Percentiles rank a stretch among this genome's conserved stretches.
Conservation (phyloP, 2,797 vertebrate species). For the Iguana delicatissima region DNA sequence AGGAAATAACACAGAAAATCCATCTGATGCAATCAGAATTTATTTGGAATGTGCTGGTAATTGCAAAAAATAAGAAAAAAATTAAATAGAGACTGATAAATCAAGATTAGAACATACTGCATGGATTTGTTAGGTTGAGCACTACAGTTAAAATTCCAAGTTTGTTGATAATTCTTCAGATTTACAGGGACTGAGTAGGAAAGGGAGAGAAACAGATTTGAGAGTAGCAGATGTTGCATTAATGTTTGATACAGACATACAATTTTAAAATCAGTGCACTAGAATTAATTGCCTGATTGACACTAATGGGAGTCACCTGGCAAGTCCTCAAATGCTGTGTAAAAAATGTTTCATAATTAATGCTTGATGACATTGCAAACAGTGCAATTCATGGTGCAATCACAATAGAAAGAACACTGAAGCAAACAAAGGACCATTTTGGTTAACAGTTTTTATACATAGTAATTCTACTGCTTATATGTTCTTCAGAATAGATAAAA, state of each 20-base stretch:
- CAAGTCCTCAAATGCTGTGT: conserved; percentile 9
- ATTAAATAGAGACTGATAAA: neutral
- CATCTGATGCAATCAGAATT: neutral
- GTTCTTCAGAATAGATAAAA: neutral
- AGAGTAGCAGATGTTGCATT: conserved; percentile 5
- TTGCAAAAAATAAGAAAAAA: neutral
- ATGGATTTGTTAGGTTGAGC: neutral
- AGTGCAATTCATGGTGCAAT: neutral
- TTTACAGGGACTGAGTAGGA: neutral
- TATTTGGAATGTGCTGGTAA: neutral
- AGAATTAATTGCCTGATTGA: conserved; percentile 21
- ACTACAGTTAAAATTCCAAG: conserved; percentile 5
- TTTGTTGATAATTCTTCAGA: neutral
- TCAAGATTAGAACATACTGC: neutral
- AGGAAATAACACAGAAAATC: neutral
- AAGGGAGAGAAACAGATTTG: neutral
- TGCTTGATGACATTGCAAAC: neutral
- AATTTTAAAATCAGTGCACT: neutral
- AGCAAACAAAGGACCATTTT: conserved; percentile 3
- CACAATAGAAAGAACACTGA: neutral
- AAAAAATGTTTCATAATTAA: conserved; percentile 34
- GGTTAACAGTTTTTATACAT: neutral
- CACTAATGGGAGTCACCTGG: conserved; percentile 18
- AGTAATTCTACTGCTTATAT: neutral
- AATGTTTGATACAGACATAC: conserved; percentile 7